Evolutionary conservation across 2,888 invertebrate species (phyloP).

Genomic region (Caenorhabditis japonica): DNA sequence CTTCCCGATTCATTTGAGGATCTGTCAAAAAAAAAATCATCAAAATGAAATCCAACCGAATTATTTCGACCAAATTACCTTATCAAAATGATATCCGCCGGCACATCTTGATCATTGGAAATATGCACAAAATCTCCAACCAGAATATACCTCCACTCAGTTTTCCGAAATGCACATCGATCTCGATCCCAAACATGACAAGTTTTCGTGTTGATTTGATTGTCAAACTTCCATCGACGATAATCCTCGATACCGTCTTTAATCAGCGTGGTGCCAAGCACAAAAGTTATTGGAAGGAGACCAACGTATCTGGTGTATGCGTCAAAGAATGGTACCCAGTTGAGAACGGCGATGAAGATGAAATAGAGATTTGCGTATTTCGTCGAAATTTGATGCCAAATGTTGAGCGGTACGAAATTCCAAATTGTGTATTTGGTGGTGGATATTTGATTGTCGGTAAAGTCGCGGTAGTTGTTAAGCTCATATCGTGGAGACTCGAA

Average conservation of each 20-base stretch:
- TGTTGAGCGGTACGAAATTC: conserved; percentile 91
- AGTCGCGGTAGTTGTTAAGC: conserved; percentile 77
- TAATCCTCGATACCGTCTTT: conserved; percentile 96
- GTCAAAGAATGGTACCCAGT: conserved; percentile 68
- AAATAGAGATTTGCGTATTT: conserved; percentile 97
- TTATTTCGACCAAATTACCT: conserved; percentile 24
- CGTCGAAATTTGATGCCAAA: conserved; percentile 85
- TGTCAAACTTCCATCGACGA: conserved; percentile 89
- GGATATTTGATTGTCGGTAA: conserved; percentile 87
- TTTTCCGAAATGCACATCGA: conserved; percentile 65
- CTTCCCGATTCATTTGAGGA: conserved; percentile 81
- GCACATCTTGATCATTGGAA: conserved; percentile 95
- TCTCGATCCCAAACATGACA: conserved; percentile 84
- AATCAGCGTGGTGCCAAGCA: conserved; percentile 92
- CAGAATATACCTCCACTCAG: conserved; percentile 87
- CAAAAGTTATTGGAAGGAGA: conserved; percentile 91
- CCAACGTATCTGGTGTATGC: conserved; percentile 69
- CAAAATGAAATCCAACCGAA: too few species aligned
- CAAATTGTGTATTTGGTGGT: conserved; percentile 95
- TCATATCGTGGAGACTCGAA: conserved; percentile 63
- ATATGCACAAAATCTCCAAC: conserved; percentile 95
- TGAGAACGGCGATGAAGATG: conserved; percentile 86
- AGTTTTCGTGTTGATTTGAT: conserved; percentile 91
- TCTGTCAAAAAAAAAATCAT: conserved; percentile 7
- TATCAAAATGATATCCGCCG: conserved; percentile 88